Conservation (phyloP, 2,113 vertebrate genomes). For the Pomatorhinus ruficollis region DNA sequence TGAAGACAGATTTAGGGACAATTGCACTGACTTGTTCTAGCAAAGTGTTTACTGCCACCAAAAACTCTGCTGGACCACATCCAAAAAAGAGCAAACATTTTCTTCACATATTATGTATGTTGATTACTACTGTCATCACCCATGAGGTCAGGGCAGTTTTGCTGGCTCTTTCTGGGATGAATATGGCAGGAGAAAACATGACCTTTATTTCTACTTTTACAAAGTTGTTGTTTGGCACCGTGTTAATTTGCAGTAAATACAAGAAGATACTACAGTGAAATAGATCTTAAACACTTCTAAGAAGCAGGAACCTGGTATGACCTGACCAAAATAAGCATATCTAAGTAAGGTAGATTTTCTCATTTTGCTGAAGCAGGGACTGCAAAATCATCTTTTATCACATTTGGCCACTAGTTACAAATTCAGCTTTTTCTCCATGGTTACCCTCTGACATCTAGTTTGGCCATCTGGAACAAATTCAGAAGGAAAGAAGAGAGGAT, state of each 20-base stretch:
- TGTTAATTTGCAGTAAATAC: not conserved
- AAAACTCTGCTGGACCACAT: not conserved
- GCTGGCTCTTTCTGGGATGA: not conserved
- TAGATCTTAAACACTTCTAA: not conserved
- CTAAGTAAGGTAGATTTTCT: not conserved
- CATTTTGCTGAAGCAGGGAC: not conserved
- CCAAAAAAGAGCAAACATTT: not conserved
- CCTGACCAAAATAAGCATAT: not conserved
- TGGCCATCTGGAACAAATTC: slow-evolving; percentile 41
- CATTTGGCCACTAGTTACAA: not conserved
- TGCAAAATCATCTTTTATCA: slow-evolving; percentile 5
- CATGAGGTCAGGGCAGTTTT: not conserved
- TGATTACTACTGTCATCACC: not conserved
- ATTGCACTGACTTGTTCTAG: not conserved
- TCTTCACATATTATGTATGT: not conserved
- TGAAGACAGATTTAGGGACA: not conserved
- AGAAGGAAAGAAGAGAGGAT: not conserved
- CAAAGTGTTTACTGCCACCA: not conserved
- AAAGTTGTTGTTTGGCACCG: not conserved
- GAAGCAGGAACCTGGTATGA: not conserved
- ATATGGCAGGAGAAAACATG: not conserved
- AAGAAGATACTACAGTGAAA: not conserved
- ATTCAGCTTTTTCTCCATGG: slow-evolving; percentile 3
- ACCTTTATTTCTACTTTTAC: not conserved
- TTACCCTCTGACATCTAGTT: slow-evolving; percentile 4